Evolutionary conservation across 2,888 invertebrate genomes (phyloP).

Genomic region (Drosophila melanosoma): DNA sequence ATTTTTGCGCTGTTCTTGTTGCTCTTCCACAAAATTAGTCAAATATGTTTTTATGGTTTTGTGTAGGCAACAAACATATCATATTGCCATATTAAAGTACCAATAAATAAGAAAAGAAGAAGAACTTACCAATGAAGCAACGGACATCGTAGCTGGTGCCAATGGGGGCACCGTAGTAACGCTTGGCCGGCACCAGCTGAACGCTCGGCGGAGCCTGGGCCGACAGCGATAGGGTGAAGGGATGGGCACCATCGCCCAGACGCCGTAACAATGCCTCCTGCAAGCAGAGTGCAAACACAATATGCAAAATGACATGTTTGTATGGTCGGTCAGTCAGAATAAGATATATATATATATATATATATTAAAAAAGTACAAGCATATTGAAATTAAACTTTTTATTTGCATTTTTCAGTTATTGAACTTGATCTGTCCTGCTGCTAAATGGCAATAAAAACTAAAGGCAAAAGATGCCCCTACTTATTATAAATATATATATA

Average conservation of each 20-base stretch:
- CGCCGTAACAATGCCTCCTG: slow-evolving; percentile 93
- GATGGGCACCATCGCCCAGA: slow-evolving; percentile 91
- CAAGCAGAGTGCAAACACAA: slow-evolving; percentile 61
- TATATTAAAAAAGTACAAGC: slow-evolving; percentile 3
- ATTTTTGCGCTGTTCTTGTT: neutral
- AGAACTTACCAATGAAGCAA: slow-evolving; percentile 91
- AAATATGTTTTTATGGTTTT: neutral
- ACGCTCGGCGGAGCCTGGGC: slow-evolving; percentile 96
- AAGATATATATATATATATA: neutral
- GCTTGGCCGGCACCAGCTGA: slow-evolving; percentile 95
- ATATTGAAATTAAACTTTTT: slow-evolving; percentile 37
- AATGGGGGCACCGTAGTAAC: slow-evolving; percentile 95
- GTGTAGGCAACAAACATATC: slow-evolving; percentile 5
- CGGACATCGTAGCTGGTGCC: slow-evolving; percentile 96
- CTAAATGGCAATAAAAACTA: neutral
- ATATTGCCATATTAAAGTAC: neutral
- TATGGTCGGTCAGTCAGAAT: neutral
- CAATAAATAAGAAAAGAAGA: neutral
- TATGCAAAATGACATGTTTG: no score
- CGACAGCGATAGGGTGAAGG: slow-evolving; percentile 92
- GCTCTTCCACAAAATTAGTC: neutral
- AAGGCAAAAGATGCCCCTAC: neutral
- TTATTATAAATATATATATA: neutral
- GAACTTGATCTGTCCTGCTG: neutral
- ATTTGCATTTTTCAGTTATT: slow-evolving; percentile 35